Base-by-base conservation (phyloP, 92 coral and sea anemone genomes). In the Porites divaricata region DNA sequence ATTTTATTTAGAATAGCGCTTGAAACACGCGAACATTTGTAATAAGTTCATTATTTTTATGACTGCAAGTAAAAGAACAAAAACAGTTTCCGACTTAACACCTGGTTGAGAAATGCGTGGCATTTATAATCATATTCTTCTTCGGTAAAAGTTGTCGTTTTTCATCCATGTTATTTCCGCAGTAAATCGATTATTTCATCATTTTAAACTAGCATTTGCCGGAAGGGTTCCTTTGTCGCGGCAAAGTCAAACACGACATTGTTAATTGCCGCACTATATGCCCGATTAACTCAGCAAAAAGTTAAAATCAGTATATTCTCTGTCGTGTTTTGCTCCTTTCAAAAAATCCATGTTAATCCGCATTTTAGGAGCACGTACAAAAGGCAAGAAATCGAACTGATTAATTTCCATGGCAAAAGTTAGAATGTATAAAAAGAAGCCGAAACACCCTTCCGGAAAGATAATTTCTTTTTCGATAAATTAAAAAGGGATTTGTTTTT, bases 91-190 rank as follows among this genome's bases (percentile, higher is more conserved):
- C 26, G 3, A 17, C 68, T 51, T 53, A 20, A 50, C 78, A 72
- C 77, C 86, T 72, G 86, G 58, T 28, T 72, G 62, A 50, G 48
- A 62, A 82, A 72, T 22, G 78, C 41, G 56, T 24, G 52, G 22
- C 13, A 78, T 69, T 77, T 52, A 77, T 88, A 66, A 54, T 64
- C 63, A 50, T 54, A 11, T 77, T 77, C 68, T 63, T 70, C 91
- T 74, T 77, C 77, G 35, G 80, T 16, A 73, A 26, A 67, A 77
- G 70, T 10, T 19, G 24, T 13, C 63, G 28, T 78, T 64, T 64
- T 26, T 45, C 80, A 80, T 69, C 85, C 56, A 54, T 63, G 70
- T 78, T 54, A 72, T 82, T 82, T 82, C 86, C 86, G 86, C 15
- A 58, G 67, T 57, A 82, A 82, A 82, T 72, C 71, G 63, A 82